Percentiles rank a stretch among this genome's conserved stretches.
phyloP scores from a whole-genome alignment of 2,888 invertebrate genomes.

The Dichetophora obliterata region DNA sequence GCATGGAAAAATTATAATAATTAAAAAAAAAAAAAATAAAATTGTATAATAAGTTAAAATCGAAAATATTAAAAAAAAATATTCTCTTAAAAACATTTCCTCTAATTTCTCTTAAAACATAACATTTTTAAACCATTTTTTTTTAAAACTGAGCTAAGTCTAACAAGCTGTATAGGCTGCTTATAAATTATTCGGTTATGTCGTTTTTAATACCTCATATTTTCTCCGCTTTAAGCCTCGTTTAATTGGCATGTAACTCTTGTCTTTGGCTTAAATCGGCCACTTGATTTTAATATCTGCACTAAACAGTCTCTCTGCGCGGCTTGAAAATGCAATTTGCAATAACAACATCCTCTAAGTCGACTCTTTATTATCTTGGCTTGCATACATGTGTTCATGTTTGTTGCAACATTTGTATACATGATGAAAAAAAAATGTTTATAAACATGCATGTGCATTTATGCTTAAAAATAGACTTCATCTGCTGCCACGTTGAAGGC shows the following conservation, averaged over 20 bases:
- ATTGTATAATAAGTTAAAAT: too few relatives aligned
- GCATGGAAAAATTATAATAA: too few relatives aligned
- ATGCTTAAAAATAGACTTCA: conserved; percentile 10
- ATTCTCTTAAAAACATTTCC: too few relatives aligned
- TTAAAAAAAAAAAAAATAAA: too few relatives aligned
- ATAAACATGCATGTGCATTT: conserved; percentile 22
- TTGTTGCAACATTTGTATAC: background rate
- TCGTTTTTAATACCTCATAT: too few relatives aligned
- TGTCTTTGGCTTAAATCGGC: background rate
- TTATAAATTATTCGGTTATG: too few relatives aligned
- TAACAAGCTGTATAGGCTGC: too few relatives aligned
- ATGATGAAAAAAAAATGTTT: conserved; percentile 11
- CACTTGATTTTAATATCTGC: background rate
- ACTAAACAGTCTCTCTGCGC: background rate
- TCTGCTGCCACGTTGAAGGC: background rate
- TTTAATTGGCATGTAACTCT: background rate
- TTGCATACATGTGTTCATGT: background rate
- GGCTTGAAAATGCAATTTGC: background rate
- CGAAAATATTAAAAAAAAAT: too few relatives aligned
- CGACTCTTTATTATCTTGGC: background rate
- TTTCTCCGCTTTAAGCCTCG: too few relatives aligned
- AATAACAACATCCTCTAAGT: background rate
- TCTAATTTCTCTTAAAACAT: too few relatives aligned
- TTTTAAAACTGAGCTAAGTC: too few relatives aligned
- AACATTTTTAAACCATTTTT: too few relatives aligned